Percentiles rank a stretch among this genome's conserved stretches.
Evolutionary conservation across 2,888 invertebrate genomes (phyloP).

Genomic region (Caenorhabditis imperialis): DNA sequence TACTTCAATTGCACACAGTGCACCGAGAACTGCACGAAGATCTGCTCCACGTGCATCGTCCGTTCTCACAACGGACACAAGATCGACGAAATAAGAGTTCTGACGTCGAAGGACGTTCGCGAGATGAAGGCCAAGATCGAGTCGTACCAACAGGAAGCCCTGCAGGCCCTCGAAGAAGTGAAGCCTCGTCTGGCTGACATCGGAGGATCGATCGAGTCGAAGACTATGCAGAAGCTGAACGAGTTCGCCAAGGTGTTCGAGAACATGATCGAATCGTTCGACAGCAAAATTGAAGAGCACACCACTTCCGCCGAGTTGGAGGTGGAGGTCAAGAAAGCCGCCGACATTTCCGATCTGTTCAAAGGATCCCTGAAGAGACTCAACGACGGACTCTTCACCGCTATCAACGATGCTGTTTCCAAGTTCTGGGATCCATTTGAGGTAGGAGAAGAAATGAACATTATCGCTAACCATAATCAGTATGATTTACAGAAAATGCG

Average conservation of each 20-base stretch:
- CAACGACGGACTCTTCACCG: background rate
- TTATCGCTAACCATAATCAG: too few species aligned
- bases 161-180: slow-evolving; percentile 25
- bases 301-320: slow-evolving; percentile 36
- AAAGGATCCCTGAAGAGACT: background rate
- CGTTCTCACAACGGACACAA: slow-evolving; percentile 60
- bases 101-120: slow-evolving; percentile 25
- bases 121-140: slow-evolving; percentile 37
- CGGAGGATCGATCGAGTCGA: slow-evolving; percentile 13
- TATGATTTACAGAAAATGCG: too few species aligned
- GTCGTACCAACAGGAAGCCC: slow-evolving; percentile 11
- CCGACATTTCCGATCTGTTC: slow-evolving; percentile 13
- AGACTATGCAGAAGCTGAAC: slow-evolving; percentile 6
- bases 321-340: slow-evolving; percentile 26
- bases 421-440: slow-evolving; percentile 23
- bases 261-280: slow-evolving; percentile 19
- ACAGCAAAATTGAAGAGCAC: slow-evolving; percentile 15
- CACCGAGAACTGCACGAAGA: slow-evolving; percentile 6
- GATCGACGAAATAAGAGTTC: slow-evolving; percentile 42
- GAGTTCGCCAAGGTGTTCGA: slow-evolving; percentile 25
- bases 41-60: slow-evolving; percentile 57
- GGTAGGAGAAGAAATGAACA: too few species aligned
- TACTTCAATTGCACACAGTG: slow-evolving; percentile 43
- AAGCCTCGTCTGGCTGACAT: slow-evolving; percentile 8
- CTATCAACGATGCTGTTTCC: background rate